A percentile compares a stretch with the other conserved stretches of the same genome.
Evolutionary conservation across 1,140 invertebrate genomes (phyloP).

Genomic region (Rhagoletis zephyria): DNA sequence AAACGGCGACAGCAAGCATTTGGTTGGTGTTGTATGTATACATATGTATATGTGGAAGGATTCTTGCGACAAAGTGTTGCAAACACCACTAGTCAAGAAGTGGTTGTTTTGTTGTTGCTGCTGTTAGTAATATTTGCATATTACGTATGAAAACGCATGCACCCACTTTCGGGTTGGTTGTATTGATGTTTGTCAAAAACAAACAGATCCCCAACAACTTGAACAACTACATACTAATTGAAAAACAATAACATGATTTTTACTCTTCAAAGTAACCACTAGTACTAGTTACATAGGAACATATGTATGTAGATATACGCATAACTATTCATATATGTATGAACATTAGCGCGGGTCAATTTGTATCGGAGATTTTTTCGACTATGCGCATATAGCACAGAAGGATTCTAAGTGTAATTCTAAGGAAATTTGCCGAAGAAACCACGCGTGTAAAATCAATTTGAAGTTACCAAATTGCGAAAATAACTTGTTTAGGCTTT

Average conservation of each 20-base stretch:
- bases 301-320: not conserved
- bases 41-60: not conserved
- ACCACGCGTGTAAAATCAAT: no score
- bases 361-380: no score
- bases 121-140: constrained; percentile 39
- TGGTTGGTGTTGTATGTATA: not conserved
- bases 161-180: constrained; percentile 23
- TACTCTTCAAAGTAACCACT: not conserved
- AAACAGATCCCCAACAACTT: constrained; percentile 14
- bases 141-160: constrained; percentile 17
- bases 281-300: no score
- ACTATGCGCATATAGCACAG: no score
- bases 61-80: not conserved
- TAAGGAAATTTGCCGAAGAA: no score
- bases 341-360: not conserved
- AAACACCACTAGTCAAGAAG: not conserved
- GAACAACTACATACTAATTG: not conserved
- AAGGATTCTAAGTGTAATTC: no score
- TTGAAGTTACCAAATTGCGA: no score
- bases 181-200: not conserved
- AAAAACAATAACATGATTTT: not conserved
- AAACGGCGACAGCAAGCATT: not conserved
- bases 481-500: no score
- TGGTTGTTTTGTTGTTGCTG: not conserved
- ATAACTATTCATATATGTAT: not conserved